Base-by-base conservation (phyloP, 2,797 vertebrate species). In the Moxostoma hubbsi region DNA sequence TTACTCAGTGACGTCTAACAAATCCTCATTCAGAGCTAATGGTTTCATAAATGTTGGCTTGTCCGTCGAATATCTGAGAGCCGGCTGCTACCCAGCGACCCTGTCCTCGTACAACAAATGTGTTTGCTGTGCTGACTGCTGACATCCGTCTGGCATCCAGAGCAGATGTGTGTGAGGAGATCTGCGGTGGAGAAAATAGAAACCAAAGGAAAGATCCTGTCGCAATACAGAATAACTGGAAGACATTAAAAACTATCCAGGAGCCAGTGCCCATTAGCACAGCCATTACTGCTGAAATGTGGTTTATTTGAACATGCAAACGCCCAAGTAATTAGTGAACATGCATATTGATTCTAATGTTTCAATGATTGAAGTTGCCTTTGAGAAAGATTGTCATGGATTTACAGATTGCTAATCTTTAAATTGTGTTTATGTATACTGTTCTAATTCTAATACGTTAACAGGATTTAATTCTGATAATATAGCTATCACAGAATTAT, bases 51-150 rank as follows among this genome's bases (percentile, higher is more conserved):
- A 50, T 7, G 12, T 18, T 59, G 74, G 16, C 64, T 18, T 15
- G 59, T n/a, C 36, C 4, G 18, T 43, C 43, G 0, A n/a, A 63
- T 49, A 45, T 0, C 46, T 5, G 10, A 24, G 24, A 13, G 5
- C 16, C 24, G 12, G 4, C 8, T 51, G 55, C 59, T 79, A 61
- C 58, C 49, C 76, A 62, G 67, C 43, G 67, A 54, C 24, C 15
- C 16, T 66, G 62, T 70, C 55, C 15, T 50, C 47, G 80, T 87
- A 88, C 89, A 81, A 86, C 87, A 84, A 87, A 91, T 82, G 86
- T 89, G 89, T 87, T 88, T 85, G 64, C 76, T 84, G 86, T 83
- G 81, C 79, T 2, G 24, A 24, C 24, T 24, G 24, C 2, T 85
- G 89, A 89, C 87, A 75, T 90, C 88, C 81, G 85, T 81, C 82